Base-by-base conservation (phyloP, 1,140 invertebrate genomes). In the Andricus grossulariae region DNA sequence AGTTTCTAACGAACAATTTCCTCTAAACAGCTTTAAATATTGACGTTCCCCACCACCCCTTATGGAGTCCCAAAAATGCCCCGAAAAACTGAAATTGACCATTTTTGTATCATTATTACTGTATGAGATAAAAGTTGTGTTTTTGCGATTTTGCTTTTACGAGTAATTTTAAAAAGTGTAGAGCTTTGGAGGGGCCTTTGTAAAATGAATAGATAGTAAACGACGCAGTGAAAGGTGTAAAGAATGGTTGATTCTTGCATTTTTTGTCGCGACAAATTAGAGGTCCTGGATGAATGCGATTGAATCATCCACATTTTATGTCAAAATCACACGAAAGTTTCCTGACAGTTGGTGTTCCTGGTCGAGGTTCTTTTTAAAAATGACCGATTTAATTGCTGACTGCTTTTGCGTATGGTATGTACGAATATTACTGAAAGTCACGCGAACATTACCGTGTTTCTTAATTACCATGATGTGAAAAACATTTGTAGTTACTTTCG, bases 381-480 rank as follows among this genome's bases (percentile, higher is more conserved):
- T 66, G 60, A 66, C 11, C 25, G 60, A 66, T 66, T 66, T 39
- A 45, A 66, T 66, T 32, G 60, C 12, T 66, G 60, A 45, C 60
- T 66, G 21, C 60, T 66, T 66, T 66, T 66, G 39, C 39, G 25
- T 66, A 32, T 32, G 32, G 5, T 32, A 11, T 60, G 21, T 39
- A n/a, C 32, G 60, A 66, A 45, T 66, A 66, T 66, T 66, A 13
- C 21, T 32, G 15, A 16, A 16, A 66, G 60, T 66, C 60, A 66
- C 60, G 60, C 60, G 1, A 66, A 66, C 60, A 66, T 66, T 39
- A 66, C 60, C 60, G 60, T 66, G 60, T 66, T 66, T 66, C 60
- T 66, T 45, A 66, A 66, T 66, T 66, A 66, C 25, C 32, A 32
- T 66, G 25, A 66, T 39, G 32, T 66, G 60, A 66, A 66, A 66